Evolutionary conservation across 35 echinoderm and acorn worm species (phyloP).

Genomic region (Anneissia japonica): DNA sequence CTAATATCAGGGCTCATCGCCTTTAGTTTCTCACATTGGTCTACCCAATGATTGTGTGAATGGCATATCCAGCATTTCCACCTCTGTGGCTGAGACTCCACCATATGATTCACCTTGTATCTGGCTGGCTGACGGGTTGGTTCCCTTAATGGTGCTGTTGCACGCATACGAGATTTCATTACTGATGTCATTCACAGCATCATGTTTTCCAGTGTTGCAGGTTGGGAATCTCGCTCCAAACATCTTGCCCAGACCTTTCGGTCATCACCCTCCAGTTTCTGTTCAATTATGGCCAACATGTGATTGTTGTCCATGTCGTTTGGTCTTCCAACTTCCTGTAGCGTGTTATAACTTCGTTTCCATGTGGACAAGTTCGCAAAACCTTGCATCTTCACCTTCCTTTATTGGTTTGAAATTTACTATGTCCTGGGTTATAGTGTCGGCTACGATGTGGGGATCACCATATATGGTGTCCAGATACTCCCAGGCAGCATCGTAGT

Average conservation of each 20-base stretch:
- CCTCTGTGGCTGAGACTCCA: background rate
- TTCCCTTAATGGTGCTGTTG: slow-evolving; percentile 16
- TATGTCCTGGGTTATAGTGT: slow-evolving; percentile 51
- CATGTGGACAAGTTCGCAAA: slow-evolving; percentile 66
- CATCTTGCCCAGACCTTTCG: slow-evolving; percentile 41
- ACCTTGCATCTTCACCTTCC: slow-evolving; percentile 55
- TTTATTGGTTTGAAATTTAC: slow-evolving; percentile 31
- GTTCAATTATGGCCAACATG: slow-evolving; percentile 53
- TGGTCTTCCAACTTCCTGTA: slow-evolving; percentile 38
- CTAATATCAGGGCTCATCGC: background rate
- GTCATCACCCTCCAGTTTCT: slow-evolving; percentile 40
- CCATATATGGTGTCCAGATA: slow-evolving; percentile 66
- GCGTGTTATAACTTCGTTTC: slow-evolving; percentile 42
- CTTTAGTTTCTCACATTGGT: slow-evolving; percentile 26
- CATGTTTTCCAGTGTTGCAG: background rate
- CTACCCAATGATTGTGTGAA: slow-evolving; percentile 34
- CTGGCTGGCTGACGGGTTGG: background rate
- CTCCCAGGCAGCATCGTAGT: slow-evolving; percentile 47
- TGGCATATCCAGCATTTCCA: slow-evolving; percentile 63
- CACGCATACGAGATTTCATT: slow-evolving; percentile 37
- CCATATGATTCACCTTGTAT: background rate
- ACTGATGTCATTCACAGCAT: slow-evolving; percentile 48
- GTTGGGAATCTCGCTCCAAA: slow-evolving; percentile 11
- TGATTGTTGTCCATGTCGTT: slow-evolving; percentile 51
- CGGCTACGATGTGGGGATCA: slow-evolving; percentile 37